phyloP scores from a whole-genome alignment of 2,888 invertebrate species.

The Acanthopleura granulata region DNA sequence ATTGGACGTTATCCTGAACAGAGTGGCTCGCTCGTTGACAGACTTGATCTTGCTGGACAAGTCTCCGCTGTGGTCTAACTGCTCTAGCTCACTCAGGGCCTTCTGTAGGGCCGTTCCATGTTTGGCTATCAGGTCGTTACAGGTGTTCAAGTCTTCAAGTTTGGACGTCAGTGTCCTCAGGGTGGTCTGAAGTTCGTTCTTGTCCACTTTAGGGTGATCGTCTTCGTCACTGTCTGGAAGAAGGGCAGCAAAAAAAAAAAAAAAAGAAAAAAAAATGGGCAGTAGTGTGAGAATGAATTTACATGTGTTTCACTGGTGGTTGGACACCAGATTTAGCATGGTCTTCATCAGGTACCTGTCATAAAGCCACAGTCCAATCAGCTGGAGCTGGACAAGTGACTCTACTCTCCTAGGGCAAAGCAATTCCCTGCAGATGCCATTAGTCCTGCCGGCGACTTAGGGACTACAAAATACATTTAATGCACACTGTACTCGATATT shows the following conservation, averaged over 20 bases:
- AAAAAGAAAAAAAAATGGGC: no score
- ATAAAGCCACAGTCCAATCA: background rate
- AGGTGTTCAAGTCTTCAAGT: conserved; percentile 91
- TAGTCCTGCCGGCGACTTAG: no score
- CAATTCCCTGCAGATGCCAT: no score
- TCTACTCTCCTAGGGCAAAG: no score
- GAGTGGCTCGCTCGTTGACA: conserved; percentile 91
- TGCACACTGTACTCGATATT: no score
- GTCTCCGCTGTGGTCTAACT: conserved; percentile 60
- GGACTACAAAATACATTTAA: no score
- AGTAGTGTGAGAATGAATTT: no score
- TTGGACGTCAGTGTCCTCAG: conserved; percentile 78
- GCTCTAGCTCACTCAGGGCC: conserved; percentile 70
- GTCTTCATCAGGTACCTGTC: background rate
- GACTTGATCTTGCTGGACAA: conserved; percentile 77
- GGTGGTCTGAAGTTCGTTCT: conserved; percentile 73
- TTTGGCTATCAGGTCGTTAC: conserved; percentile 90
- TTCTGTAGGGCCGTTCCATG: conserved; percentile 87
- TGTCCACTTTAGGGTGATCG: conserved; percentile 65
- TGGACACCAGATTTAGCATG: no score
- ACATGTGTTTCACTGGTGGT: no score
- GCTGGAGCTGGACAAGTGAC: no score
- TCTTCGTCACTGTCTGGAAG: conserved; percentile 76
- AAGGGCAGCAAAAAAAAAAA: no score
- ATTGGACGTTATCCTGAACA: conserved; percentile 94